These are phyloP conservation scores for Danionella dracula DNA, from an alignment of 2,797 vertebrate species.

Conservation along the genomic window DNA sequence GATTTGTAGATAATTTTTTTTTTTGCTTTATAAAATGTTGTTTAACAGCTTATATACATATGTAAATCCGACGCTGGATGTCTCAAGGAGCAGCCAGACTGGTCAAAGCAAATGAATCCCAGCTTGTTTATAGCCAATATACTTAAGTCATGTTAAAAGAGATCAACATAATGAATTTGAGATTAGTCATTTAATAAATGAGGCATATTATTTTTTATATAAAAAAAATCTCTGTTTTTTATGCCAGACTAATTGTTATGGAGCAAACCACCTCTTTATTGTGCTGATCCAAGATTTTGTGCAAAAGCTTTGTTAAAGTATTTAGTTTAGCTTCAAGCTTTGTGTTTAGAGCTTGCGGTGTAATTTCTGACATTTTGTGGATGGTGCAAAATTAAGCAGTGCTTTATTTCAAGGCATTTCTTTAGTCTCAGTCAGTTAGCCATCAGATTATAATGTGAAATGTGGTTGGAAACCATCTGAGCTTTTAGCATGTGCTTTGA, in stretches of 20 bases:
- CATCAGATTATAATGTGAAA: too few relatives aligned
- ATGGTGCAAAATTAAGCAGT: background rate
- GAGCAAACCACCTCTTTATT: constrained; percentile 13
- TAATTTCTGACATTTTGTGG: background rate
- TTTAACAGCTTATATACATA: too few relatives aligned
- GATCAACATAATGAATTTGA: background rate
- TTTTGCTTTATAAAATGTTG: too few relatives aligned
- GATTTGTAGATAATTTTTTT: too few relatives aligned
- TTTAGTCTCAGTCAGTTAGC: too few relatives aligned
- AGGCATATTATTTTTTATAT: background rate
- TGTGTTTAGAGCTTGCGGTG: background rate
- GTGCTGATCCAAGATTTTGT: constrained; percentile 19
- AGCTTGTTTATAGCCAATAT: constrained; percentile 7
- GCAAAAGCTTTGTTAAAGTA: constrained; percentile 21
- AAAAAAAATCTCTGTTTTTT: background rate
- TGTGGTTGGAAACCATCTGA: too few relatives aligned
- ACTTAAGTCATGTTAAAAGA: background rate
- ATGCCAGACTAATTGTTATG: background rate
- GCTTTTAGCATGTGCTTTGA: too few relatives aligned
- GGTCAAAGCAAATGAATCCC: too few relatives aligned
- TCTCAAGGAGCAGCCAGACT: too few relatives aligned
- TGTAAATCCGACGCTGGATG: too few relatives aligned
- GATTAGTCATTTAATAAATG: background rate
- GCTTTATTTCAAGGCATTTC: background rate
- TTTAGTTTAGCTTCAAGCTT: constrained; percentile 20